phyloP scores from a whole-genome alignment of 2,888 invertebrate genomes.

The Hirtodrosophila histrioides region DNA sequence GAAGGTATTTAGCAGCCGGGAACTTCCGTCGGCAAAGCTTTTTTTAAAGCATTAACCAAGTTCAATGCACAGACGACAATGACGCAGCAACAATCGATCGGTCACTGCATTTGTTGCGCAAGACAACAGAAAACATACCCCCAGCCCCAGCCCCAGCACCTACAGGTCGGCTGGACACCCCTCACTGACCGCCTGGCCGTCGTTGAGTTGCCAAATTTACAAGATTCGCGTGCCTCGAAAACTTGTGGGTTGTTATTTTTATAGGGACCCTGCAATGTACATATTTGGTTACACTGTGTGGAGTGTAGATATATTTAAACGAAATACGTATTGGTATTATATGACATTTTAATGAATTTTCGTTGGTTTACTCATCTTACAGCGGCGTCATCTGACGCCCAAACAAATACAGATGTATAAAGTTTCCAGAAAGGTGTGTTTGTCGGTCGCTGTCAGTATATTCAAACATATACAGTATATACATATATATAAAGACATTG shows the following conservation, averaged over 20 bases:
- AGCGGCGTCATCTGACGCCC: slow-evolving; percentile 20
- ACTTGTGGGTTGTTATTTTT: slow-evolving; percentile 34
- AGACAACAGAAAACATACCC: slow-evolving; percentile 21
- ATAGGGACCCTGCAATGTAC: slow-evolving; percentile 23
- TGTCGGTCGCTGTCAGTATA: slow-evolving; percentile 46
- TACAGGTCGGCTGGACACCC: slow-evolving; percentile 2
- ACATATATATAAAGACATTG: slow-evolving; percentile 39
- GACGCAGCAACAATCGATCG: slow-evolving; percentile 61
- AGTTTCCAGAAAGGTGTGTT: slow-evolving; percentile 62
- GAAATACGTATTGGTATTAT: slow-evolving; percentile 39
- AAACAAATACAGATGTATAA: slow-evolving; percentile 50
- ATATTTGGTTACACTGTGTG: slow-evolving; percentile 22
- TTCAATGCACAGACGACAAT: slow-evolving; percentile 68
- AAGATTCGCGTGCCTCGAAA: slow-evolving; percentile 54
- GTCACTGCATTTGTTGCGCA: slow-evolving; percentile 65
- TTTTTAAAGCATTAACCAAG: slow-evolving; percentile 38
- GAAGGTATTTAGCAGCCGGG: too few relatives aligned
- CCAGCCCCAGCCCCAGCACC: too few relatives aligned
- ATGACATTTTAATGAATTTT: slow-evolving; percentile 55
- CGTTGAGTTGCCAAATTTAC: slow-evolving; percentile 50
- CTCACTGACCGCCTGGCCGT: slow-evolving; percentile 28
- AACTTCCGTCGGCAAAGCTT: not conserved
- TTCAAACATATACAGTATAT: slow-evolving; percentile 1
- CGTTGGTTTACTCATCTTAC: slow-evolving; percentile 47
- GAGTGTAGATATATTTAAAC: slow-evolving; percentile 11